Percentiles rank a stretch among this genome's conserved stretches.
phyloP scores from a whole-genome alignment of 2,888 invertebrate species.

The Diaprepes abbreviatus region DNA sequence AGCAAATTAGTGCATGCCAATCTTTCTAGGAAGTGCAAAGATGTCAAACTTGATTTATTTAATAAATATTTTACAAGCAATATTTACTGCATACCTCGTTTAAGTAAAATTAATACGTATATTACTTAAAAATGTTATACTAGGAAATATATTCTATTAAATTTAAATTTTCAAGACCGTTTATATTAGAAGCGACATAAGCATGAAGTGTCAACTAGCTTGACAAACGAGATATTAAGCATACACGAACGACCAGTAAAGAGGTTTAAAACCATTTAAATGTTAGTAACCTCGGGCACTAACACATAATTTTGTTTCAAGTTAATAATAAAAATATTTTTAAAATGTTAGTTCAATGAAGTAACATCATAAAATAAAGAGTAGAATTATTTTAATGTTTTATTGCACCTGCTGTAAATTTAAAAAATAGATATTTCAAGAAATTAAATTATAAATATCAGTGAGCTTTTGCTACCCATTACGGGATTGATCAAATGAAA shows the following conservation, averaged over 20 bases:
- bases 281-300: conserved; percentile 34
- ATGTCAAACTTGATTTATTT: neutral
- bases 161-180: conserved; percentile 27
- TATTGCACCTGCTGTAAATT: too few relatives aligned
- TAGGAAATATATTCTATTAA: conserved; percentile 32
- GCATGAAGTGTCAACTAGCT: conserved; percentile 29
- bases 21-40: conserved; percentile 4
- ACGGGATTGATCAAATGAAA: too few relatives aligned
- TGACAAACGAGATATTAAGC: conserved; percentile 42
- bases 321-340: neutral
- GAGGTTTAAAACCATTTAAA: conserved; percentile 33
- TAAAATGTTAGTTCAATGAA: too few relatives aligned
- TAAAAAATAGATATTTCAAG: too few relatives aligned
- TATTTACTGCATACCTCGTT: too few relatives aligned
- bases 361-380: too few relatives aligned
- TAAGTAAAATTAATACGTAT: too few relatives aligned
- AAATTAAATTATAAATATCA: too few relatives aligned
- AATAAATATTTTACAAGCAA: too few relatives aligned
- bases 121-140: conserved; percentile 22
- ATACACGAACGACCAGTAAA: conserved; percentile 33
- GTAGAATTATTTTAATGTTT: too few relatives aligned
- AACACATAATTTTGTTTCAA: conserved; percentile 30
- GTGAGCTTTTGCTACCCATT: too few relatives aligned
- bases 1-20: neutral
- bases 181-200: conserved; percentile 6